Percentiles rank a stretch among this genome's conserved stretches.
phyloP scores from a whole-genome alignment of 2,797 vertebrate genomes.

The Phylloscopus collybita region DNA sequence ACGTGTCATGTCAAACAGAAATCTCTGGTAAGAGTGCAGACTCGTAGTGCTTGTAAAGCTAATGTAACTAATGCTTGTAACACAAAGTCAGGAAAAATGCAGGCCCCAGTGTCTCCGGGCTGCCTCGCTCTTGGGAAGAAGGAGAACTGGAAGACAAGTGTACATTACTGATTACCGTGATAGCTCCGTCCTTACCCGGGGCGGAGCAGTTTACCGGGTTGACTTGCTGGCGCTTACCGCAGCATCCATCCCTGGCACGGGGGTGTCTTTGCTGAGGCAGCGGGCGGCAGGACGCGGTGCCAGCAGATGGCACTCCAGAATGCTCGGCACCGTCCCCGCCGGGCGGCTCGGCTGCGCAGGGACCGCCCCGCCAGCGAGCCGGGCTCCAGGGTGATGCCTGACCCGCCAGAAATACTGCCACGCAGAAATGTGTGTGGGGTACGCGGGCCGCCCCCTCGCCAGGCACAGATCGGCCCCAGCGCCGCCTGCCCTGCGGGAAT shows the following conservation, averaged over 20 bases:
- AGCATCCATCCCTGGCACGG: fast-evolving
- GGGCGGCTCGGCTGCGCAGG: background rate
- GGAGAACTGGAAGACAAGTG: background rate
- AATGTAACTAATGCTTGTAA: background rate
- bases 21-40: background rate
- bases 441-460: fast-evolving
- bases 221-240: fast-evolving
- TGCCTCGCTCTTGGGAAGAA: background rate
- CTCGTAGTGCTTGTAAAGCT: background rate
- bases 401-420: too few species aligned
- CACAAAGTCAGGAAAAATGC: background rate
- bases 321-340: background rate
- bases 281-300: background rate
- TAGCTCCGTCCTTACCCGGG: background rate
- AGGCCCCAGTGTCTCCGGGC: fast-evolving
- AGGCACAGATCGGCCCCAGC: fast-evolving
- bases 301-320: slow-evolving; percentile 14
- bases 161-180: fast-evolving
- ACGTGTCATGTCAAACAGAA: background rate
- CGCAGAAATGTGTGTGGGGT: background rate
- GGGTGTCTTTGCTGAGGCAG: fast-evolving
- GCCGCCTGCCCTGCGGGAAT: background rate
- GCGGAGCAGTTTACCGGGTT: fast-evolving
- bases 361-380: background rate
- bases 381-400: background rate